Evolutionary conservation across 2,797 vertebrate genomes (phyloP), one percentile per base, ranked within the genome.

Genomic region (Hippoglossus hippoglossus): DNA sequence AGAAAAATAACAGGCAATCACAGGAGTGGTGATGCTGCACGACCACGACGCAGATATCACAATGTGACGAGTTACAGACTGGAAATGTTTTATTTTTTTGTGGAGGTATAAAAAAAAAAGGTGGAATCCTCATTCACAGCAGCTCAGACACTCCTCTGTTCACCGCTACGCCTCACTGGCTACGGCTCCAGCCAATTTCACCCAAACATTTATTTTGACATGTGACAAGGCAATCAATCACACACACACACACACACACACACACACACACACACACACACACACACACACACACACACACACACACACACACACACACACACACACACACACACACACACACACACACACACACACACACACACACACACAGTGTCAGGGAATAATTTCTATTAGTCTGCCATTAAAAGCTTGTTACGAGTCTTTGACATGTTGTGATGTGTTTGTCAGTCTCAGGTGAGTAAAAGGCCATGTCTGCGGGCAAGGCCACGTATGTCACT

Each of bases 151-250:
- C 51, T 64, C 63, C 63, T 81, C 70, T 63, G 71, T 71, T 80
- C 67, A 60, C 41, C 41, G 83, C 85, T 91, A 88, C 77, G 90
- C 84, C 81, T 92, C 91, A 87, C 77, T 87, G 87, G 78, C 73
- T 84, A 49, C 58, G 62, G 85, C 83, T 90, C 74, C 81, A 84
- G 88, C 77, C 86, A 87, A 85, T 89, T 90, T 90, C 90, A 77
- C 83, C 83, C 82, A 86, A 81, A 86, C 83, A 71, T 83, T 84
- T 90, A 88, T 89, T 91, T 88, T 93, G 91, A 93, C 92, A 93
- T 91, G 75, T 92, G 89, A 90, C 84, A 87, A 79, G 75, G 63
- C 71, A 56, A 65, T 76, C 68, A 84, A n/a, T n/a, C 72, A 82
- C 80, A 79, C 77, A 66, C 71, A 62, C 67, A 31, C 28, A 31